Conservation (phyloP, 2,113 vertebrate genomes). For the Pipra filicauda region DNA sequence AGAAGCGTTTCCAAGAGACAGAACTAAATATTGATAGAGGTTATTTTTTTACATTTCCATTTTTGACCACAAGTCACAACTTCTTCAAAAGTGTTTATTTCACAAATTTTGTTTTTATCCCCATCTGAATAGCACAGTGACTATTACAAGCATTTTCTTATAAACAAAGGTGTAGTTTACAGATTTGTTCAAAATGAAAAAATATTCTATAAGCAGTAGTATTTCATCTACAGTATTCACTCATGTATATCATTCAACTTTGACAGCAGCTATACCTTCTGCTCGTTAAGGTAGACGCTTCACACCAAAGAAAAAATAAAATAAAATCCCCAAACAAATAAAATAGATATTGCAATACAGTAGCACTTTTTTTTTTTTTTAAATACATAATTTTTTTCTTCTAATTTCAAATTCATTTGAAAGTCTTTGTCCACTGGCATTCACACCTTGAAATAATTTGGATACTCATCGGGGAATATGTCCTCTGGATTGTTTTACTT, state of each 20-base stretch:
- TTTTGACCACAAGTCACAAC: background rate
- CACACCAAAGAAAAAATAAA: background rate
- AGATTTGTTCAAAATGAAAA: conserved; percentile 72
- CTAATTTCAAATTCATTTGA: background rate
- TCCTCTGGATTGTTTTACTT: background rate
- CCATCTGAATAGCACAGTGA: conserved; percentile 62
- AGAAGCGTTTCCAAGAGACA: background rate
- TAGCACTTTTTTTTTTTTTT: background rate
- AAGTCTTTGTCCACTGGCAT: background rate
- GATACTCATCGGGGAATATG: background rate
- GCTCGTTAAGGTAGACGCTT: background rate
- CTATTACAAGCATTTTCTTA: conserved; percentile 63
- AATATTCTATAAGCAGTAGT: conserved; percentile 51
- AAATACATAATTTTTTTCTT: background rate
- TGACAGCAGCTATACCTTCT: conserved; percentile 1
- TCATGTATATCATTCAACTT: background rate
- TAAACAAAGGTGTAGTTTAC: conserved; percentile 68
- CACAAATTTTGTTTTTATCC: conserved; percentile 56
- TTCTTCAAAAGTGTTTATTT: conserved; percentile 76
- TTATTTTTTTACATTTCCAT: background rate
- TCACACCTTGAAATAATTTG: background rate
- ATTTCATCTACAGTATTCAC: conserved; percentile 34
- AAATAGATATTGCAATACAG: background rate
- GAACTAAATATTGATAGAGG: background rate
- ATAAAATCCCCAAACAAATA: background rate